A percentile compares a stretch with the other conserved stretches of the same genome.
Evolutionary conservation across 2,888 invertebrate species (phyloP).

Genomic region (Isotomurus palustris): DNA sequence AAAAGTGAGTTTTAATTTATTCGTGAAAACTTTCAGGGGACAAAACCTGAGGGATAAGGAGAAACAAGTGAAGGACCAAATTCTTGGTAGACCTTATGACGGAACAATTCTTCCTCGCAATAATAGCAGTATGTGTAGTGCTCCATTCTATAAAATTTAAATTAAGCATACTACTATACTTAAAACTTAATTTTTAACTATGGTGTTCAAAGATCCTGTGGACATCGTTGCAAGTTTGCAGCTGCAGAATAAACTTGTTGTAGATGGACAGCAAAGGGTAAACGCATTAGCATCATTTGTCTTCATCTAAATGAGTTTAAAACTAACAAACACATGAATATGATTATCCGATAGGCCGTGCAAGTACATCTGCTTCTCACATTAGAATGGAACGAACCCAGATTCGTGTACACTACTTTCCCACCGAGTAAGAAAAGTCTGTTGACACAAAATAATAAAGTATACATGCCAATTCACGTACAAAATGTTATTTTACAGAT

Average conservation of each 20-base stretch:
- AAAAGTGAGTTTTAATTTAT: too few relatives aligned
- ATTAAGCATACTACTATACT: neutral
- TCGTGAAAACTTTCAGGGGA: neutral
- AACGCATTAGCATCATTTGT: neutral
- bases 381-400: conserved; percentile 40
- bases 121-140: conserved; percentile 86
- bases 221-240: neutral
- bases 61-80: conserved; percentile 86
- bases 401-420: conserved; percentile 28
- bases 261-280: neutral
- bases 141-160: conserved; percentile 10
- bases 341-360: conserved; percentile 26
- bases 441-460: neutral
- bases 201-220: neutral
- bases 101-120: conserved; percentile 86
- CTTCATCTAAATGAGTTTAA: neutral
- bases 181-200: neutral
- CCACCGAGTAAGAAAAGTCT: conserved; percentile 11
- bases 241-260: conserved; percentile 1
- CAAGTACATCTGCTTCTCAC: conserved; percentile 38
- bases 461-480: neutral
- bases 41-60: conserved; percentile 80
- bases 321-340: neutral
- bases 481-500: conserved; percentile 2
- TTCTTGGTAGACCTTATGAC: conserved; percentile 84